Evolutionary conservation across 2,888 invertebrate genomes (phyloP), one percentile per base, ranked within the genome.

Genomic region (Chloromyia formosa): DNA sequence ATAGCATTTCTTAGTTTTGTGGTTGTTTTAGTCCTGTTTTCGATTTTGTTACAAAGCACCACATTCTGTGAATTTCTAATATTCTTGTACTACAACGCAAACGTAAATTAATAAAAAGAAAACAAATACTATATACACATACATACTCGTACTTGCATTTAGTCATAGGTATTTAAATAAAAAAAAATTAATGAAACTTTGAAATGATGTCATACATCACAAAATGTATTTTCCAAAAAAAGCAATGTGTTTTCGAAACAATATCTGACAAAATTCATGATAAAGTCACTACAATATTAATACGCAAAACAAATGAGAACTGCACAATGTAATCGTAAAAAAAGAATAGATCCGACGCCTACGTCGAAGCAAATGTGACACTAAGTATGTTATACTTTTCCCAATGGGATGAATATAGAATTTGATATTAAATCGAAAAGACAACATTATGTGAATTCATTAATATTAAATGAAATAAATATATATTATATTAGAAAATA

Each of bases 161-260:
- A n/a, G n/a, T n/a, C n/a, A n/a, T n/a, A n/a, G n/a, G n/a, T 42
- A 42, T 42, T 42, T 42, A n/a, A n/a, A n/a, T 42, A 42, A 42
- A 42, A 42, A 42, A 42, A 42, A 42, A 42, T 42, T 42, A 54
- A 54, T 54, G 5, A 16, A 18, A 22, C 23, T 64, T 42, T 42
- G 16, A 40, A 64, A 64, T 64, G 64, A 64, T 64, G 64, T 64
- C 45, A 64, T 64, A 64, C 64, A 64, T 64, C 64, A 64, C 10
- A 64, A 40, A 64, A 64, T 64, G 64, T 64, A 64, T 64, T 64
- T 64, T 40, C 64, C 64, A 18, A 42, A 18, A n/a, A 61, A 35
- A 64, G 16, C 23, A 23, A 42, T 18, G 23, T 12, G n/a, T 42
- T 45, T 42, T 42, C 45, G 27, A 61, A 42, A 61, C n/a, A 61